Evolutionary conservation across 2,113 vertebrate species (phyloP).

Genomic region (Sialia sialis): DNA sequence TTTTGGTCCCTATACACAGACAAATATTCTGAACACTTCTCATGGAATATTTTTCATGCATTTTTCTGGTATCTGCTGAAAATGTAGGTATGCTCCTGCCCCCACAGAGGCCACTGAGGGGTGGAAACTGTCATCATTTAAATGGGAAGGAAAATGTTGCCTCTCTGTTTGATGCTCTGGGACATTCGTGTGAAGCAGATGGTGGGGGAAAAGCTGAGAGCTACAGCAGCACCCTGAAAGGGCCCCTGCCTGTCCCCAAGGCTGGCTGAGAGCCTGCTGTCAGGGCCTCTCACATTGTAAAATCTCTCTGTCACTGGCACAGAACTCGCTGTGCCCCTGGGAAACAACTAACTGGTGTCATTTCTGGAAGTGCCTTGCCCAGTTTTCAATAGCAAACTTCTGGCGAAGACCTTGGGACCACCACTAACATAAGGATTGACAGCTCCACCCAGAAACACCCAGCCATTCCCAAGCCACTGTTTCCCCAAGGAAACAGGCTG

Average conservation of each 20-base stretch:
- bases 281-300: neutral
- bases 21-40: neutral
- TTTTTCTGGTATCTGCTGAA: neutral
- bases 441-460: neutral
- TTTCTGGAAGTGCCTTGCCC: neutral
- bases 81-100: neutral
- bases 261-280: neutral
- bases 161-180: neutral
- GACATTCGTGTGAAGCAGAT: neutral
- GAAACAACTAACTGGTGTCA: neutral
- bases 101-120: neutral
- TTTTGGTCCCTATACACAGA: neutral
- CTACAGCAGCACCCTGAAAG: neutral
- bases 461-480: neutral
- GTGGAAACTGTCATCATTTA: neutral
- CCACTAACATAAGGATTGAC: neutral
- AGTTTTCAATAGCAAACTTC: neutral
- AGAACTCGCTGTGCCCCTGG: neutral
- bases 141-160: neutral
- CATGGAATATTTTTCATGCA: neutral
- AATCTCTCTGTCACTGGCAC: neutral
- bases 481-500: neutral
- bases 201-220: neutral
- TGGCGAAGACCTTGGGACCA: neutral
- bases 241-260: neutral